Conservation (phyloP, 2,113 vertebrate genomes). For the Pteropus alecto region DNA sequence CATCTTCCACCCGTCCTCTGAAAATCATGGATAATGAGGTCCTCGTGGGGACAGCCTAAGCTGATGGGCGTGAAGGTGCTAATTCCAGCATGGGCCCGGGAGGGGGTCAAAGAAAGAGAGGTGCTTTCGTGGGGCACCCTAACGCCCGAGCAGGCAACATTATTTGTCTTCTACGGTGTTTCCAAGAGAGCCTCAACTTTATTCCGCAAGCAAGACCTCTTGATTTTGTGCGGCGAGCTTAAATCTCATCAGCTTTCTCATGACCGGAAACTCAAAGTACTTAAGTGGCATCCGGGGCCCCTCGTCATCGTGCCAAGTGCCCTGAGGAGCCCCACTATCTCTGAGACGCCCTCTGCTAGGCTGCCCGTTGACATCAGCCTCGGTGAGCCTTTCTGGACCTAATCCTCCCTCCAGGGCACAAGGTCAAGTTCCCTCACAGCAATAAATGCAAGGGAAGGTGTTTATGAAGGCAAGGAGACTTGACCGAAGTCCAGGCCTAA, state of each 20-base stretch:
- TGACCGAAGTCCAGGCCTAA: neutral
- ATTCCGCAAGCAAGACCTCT: neutral
- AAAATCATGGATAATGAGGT: neutral
- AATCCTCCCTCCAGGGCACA: neutral
- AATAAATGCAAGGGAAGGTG: neutral
- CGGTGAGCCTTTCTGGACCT: neutral
- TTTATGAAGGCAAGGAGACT: neutral
- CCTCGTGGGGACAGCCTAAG: neutral
- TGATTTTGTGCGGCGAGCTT: neutral
- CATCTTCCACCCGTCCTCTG: neutral
- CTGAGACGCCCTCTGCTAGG: accelerated
- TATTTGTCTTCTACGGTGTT: neutral
- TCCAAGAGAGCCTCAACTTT: neutral
- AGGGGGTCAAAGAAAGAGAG: neutral
- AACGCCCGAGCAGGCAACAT: neutral
- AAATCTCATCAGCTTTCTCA: neutral
- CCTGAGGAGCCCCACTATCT: accelerated
- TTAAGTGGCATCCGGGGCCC: neutral
- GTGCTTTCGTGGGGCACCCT: neutral
- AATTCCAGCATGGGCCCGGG: neutral
- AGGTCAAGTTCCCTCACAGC: neutral
- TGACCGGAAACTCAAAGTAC: neutral
- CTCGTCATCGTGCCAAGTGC: accelerated
- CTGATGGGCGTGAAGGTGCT: neutral
- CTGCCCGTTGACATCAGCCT: neutral